Base-by-base conservation (phyloP, 2,797 vertebrate species). In the Phyllotis vaccarum region DNA sequence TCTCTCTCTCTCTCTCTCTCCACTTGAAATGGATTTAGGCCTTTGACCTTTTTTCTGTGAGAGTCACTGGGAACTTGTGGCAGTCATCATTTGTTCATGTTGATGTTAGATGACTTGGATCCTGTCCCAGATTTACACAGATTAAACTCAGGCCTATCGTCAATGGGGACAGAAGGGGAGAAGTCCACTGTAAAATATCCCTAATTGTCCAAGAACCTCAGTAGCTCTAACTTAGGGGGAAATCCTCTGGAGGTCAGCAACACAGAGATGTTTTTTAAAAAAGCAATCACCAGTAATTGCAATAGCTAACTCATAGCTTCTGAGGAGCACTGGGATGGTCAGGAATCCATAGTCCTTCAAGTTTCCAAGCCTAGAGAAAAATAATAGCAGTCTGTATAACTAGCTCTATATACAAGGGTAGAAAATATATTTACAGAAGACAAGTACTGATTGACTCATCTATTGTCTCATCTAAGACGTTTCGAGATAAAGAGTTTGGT, bases 401-500 rank as follows among this genome's bases (percentile, higher is more conserved):
- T 21, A 70, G 37, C 12, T 31, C 46, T 49, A 9, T 5, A 56
- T 87, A 91, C 76, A 80, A 64, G 82, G 37, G 31, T 34, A 76
- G 66, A 83, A 74, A 93, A 37, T 62, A 52, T 68, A 11, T 31
- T 58, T 95, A 43, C 34, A 49, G 34, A 78, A 85, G 49, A 54
- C 21, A 49, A 2, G 0, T 86, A 8, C n/a, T n/a, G n/a, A n/a
- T n/a, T n/a, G n/a, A n/a, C n/a, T n/a, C n/a, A n/a, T 21, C 56
- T n/a, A 81, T 82, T n/a, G 40, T 95, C 66, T 93, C 54, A 29
- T 21, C 29, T 94, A 49, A 66, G 1, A 31, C 86, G 85, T 78
- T 81, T 95, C 58, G 80, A 2, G 62, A 34, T 72, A 93, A 91
- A 91, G 75, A 75, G n/a, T 60, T 66, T 66, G 76, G 43, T 12